Conservation (phyloP, 1,140 invertebrate species). For the Gonatopus flavifemur region DNA sequence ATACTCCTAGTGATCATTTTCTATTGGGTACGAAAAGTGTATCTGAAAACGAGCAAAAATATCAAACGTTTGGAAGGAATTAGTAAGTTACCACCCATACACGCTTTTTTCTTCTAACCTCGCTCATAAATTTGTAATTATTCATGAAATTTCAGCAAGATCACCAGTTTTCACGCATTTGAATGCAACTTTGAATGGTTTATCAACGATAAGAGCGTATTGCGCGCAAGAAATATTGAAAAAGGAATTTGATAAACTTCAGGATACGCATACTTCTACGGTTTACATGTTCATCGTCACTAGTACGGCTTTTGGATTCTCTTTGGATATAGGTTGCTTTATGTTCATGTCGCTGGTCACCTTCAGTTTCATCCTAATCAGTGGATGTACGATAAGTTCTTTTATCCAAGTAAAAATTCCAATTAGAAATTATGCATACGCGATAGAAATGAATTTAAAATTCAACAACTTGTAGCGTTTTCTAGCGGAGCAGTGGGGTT, state of each 20-base stretch:
- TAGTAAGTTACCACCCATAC: conserved; percentile 57
- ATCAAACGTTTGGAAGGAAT: conserved; percentile 84
- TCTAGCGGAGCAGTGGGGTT: conserved; percentile 63
- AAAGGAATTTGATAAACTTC: conserved; percentile 72
- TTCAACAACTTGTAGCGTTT: conserved; percentile 52
- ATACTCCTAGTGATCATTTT: conserved; percentile 70
- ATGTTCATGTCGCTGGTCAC: conserved; percentile 65
- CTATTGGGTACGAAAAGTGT: conserved; percentile 73
- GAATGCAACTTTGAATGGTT: conserved; percentile 83
- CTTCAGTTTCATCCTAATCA: conserved; percentile 63
- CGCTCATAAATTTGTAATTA: conserved; percentile 77
- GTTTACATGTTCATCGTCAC: conserved; percentile 70
- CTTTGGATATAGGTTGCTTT: conserved; percentile 73
- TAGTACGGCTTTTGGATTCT: conserved; percentile 71
- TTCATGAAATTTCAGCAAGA: conserved; percentile 75
- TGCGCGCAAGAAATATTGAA: conserved; percentile 76
- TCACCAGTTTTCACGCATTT: conserved; percentile 88
- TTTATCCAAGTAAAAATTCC: not conserved
- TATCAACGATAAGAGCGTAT: conserved; percentile 88
- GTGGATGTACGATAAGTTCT: conserved; percentile 26
- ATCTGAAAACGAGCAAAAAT: conserved; percentile 80
- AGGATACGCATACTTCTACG: conserved; percentile 66
- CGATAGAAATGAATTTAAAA: not conserved
- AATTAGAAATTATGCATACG: not conserved
- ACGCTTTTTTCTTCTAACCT: conserved; percentile 45